Evolutionary conservation across 1,140 invertebrate species (phyloP).

Genomic region (Lepidurus arcticus): DNA sequence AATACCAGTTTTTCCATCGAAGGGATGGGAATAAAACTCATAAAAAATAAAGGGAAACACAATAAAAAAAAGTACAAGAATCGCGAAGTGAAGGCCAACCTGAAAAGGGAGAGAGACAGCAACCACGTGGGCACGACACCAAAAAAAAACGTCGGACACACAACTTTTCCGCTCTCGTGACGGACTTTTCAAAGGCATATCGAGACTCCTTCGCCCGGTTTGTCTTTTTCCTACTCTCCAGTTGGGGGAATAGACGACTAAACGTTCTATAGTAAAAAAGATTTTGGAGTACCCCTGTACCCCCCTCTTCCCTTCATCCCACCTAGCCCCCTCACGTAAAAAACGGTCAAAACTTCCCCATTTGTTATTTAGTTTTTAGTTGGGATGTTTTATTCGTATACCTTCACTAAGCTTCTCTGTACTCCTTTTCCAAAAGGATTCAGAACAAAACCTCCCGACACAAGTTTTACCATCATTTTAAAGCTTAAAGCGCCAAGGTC

Average conservation of each 20-base stretch:
- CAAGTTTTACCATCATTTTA: background rate
- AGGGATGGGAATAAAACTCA: too few relatives aligned
- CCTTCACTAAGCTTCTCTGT: too few relatives aligned
- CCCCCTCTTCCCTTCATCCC: too few relatives aligned
- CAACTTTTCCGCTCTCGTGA: slow-evolving; percentile 9
- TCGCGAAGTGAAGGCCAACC: background rate
- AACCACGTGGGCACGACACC: background rate
- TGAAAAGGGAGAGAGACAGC: background rate
- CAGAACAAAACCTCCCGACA: background rate
- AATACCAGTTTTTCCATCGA: too few relatives aligned
- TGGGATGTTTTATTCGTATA: too few relatives aligned
- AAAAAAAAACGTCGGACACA: slow-evolving; percentile 4
- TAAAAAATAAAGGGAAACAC: too few relatives aligned
- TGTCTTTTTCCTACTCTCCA: background rate
- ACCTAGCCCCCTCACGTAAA: too few relatives aligned
- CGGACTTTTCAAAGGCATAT: background rate
- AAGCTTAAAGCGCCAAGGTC: background rate
- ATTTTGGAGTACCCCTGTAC: too few relatives aligned
- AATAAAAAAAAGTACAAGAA: background rate
- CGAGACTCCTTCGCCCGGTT: background rate
- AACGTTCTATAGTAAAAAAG: background rate
- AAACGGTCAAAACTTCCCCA: too few relatives aligned
- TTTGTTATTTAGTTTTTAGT: too few relatives aligned
- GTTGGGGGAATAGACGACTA: background rate
- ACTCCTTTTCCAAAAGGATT: background rate